phyloP scores from a whole-genome alignment of 2,113 vertebrate species.

The Lepisosteus oculatus region DNA sequence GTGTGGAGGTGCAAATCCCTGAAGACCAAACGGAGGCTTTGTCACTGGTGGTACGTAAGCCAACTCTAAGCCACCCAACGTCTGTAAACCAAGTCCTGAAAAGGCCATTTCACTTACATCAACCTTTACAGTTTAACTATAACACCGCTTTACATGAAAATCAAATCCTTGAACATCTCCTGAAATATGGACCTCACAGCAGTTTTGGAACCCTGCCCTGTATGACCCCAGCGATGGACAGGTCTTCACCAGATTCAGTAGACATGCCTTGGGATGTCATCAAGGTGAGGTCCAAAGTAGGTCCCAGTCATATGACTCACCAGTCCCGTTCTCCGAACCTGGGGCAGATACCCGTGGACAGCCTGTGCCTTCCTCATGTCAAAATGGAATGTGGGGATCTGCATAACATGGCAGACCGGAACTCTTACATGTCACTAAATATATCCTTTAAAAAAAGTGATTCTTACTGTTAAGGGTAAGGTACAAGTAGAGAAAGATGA shows the following conservation, averaged over 20 bases:
- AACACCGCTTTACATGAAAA: slow-evolving; percentile 63
- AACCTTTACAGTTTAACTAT: slow-evolving; percentile 59
- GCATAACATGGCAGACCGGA: slow-evolving; percentile 54
- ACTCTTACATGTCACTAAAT: slow-evolving; percentile 68
- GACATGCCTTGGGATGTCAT: slow-evolving; percentile 68
- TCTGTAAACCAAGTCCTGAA: slow-evolving; percentile 53
- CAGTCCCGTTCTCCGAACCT: slow-evolving; percentile 52
- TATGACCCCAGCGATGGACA: slow-evolving; percentile 52
- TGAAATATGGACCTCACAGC: slow-evolving; percentile 60
- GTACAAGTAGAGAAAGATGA: no score
- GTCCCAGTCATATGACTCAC: slow-evolving; percentile 61
- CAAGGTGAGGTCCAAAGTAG: slow-evolving; percentile 62
- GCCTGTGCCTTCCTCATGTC: slow-evolving; percentile 62
- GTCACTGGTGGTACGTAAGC: slow-evolving; percentile 61
- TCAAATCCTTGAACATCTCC: slow-evolving; percentile 73
- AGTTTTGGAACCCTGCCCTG: slow-evolving; percentile 51
- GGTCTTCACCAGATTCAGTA: slow-evolving; percentile 54
- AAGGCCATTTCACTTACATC: slow-evolving; percentile 59
- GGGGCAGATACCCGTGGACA: slow-evolving; percentile 49
- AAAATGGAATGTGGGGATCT: slow-evolving; percentile 67
- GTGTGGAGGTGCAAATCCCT: slow-evolving; percentile 47
- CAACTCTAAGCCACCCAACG: slow-evolving; percentile 43
- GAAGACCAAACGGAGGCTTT: slow-evolving; percentile 61
- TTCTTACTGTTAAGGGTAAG: no score
- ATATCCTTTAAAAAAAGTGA: slow-evolving; percentile 80